Evolutionary conservation across 2,888 invertebrate genomes (phyloP), one percentile per base, ranked within the genome.

Genomic region (Octodonta nipae): DNA sequence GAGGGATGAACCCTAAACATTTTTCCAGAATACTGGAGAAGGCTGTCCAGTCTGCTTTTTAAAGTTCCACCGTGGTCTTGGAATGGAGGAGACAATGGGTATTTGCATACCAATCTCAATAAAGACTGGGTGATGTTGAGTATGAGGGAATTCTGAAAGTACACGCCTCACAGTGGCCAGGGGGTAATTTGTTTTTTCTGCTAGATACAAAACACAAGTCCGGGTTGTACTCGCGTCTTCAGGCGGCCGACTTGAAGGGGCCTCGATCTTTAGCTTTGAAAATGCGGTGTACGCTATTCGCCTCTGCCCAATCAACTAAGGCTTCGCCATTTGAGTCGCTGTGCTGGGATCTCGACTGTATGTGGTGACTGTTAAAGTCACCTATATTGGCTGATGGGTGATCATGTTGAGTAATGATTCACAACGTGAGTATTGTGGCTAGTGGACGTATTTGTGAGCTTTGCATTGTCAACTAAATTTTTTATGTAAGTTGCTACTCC

Each of bases 251-350:
- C 33, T 27, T 36, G 14, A 43, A 46, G 22, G 38, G 37, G 24
- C 6, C 7, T 14, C 27, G 28, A 15, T 43, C 40, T 33, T 44
- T 42, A 14, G 43, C 42, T 28, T 43, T 41, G 24, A 38, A 42
- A 4, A 36, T 17, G 7, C 34, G 37, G 33, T 22, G 10, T 13
- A 4, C 34, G 27, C 16, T 43, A 10, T 28, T 42, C 27, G 15
- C 33, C 29, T 42, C 35, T 3, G 41, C 29, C 41, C 40, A 44
- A 6, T 20, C n/a, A 7, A 20, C 20, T 20, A 20, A 20, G 6
- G 20, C 20, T n/a, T 20, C 20, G 7, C 20, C 20, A 20, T 20
- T 20, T 20, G 6, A 6, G n/a, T 20, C 6, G 20, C 20, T 7
- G 20, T 20, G 7, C n/a, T 20, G 6, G 20, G 6, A 20, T n/a